phyloP scores from a whole-genome alignment of 2,797 vertebrate species.

The Mus spretus region DNA sequence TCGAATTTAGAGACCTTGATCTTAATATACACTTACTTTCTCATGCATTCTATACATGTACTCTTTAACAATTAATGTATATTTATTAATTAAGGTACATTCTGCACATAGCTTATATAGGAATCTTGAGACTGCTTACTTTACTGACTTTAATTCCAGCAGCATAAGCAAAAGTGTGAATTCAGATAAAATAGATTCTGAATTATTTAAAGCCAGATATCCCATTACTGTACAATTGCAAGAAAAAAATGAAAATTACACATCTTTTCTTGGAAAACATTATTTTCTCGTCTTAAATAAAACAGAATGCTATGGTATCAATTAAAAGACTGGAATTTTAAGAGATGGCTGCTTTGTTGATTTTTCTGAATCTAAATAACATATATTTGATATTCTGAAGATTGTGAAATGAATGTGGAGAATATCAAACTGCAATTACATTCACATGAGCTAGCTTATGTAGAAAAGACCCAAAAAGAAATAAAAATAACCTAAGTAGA shows the following conservation, averaged over 20 bases:
- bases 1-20: neutral
- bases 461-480: neutral
- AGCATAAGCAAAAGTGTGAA: neutral
- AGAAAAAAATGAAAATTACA: slow-evolving; percentile 23
- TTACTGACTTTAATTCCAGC: slow-evolving; percentile 1
- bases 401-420: neutral
- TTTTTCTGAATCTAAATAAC: neutral
- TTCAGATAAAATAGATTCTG: neutral
- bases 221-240: neutral
- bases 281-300: neutral
- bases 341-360: neutral
- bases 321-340: neutral
- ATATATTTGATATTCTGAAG: neutral
- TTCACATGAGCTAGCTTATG: neutral
- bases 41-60: neutral
- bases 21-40: neutral
- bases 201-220: neutral
- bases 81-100: neutral
- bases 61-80: neutral
- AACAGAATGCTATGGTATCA: neutral
- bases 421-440: slow-evolving; percentile 2
- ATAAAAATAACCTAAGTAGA: slow-evolving; percentile 24
- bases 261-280: neutral
- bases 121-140: neutral
- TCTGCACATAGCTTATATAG: neutral